A percentile compares a stretch with the other conserved stretches of the same genome.
phyloP scores from a whole-genome alignment of 1,140 invertebrate species.

The Stenopsyche tienmushanensis region DNA sequence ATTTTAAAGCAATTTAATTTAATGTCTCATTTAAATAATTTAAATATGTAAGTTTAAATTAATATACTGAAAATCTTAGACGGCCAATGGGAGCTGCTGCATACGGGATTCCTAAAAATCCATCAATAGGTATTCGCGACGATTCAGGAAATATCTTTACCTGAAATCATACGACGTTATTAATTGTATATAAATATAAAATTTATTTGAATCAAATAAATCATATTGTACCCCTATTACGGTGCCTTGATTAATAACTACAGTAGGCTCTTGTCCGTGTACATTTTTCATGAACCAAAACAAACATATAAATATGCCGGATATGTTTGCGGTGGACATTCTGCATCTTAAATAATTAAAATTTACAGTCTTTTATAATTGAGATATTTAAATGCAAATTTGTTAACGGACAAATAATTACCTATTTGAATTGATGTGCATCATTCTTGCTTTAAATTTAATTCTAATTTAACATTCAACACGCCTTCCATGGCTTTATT shows the following conservation, averaged over 20 bases:
- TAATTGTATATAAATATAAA: slow-evolving; percentile 5
- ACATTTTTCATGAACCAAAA: neutral
- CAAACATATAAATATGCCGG: too few species aligned
- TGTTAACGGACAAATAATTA: too few species aligned
- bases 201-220: slow-evolving; percentile 19
- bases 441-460: too few species aligned
- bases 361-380: too few species aligned
- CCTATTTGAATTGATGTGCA: too few species aligned
- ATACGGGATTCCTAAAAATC: slow-evolving; percentile 69
- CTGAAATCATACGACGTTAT: slow-evolving; percentile 40
- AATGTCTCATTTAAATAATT: slow-evolving; percentile 15
- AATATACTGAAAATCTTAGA: slow-evolving; percentile 58
- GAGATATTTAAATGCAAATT: too few species aligned
- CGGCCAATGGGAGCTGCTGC: slow-evolving; percentile 62
- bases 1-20: slow-evolving; percentile 1
- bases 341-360: too few species aligned
- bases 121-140: slow-evolving; percentile 55
- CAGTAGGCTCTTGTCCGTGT: slow-evolving; percentile 36
- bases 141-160: slow-evolving; percentile 53
- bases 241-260: slow-evolving; percentile 40
- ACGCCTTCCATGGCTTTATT: too few species aligned
- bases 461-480: too few species aligned
- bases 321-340: too few species aligned
- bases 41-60: slow-evolving; percentile 9
- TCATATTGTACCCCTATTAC: slow-evolving; percentile 43